Conservation (phyloP, 2,797 vertebrate species). For the Pipistrellus pygmaeus region DNA sequence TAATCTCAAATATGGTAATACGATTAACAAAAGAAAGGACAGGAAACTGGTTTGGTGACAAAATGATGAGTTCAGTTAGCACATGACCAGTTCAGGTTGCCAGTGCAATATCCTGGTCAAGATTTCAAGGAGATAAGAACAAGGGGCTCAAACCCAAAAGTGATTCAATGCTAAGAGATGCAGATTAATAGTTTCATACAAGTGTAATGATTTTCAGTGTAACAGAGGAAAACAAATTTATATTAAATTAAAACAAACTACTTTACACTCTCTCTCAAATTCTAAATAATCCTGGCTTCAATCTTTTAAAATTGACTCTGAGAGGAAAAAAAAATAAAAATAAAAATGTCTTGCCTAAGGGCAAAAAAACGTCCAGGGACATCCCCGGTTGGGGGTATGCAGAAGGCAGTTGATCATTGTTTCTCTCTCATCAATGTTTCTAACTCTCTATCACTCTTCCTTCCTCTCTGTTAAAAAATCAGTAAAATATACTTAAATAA, state of each 20-base stretch:
- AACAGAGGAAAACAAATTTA: conserved; percentile 16
- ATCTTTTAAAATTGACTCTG: conserved; percentile 10
- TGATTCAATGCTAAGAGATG: not conserved
- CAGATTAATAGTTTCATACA: not conserved
- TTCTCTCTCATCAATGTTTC: too few relatives aligned
- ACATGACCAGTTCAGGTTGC: conserved; percentile 15
- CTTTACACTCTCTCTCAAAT: conserved; percentile 52
- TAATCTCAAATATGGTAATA: conserved; percentile 15
- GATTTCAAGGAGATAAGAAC: conserved; percentile 8
- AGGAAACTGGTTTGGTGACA: conserved; percentile 58
- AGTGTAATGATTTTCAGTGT: not conserved
- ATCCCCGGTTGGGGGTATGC: too few relatives aligned
- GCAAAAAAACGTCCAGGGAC: not conserved
- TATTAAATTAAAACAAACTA: conserved; percentile 34
- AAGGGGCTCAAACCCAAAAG: conserved; percentile 6
- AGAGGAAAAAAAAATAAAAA: not conserved
- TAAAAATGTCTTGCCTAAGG: not conserved
- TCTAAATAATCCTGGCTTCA: conserved; percentile 32
- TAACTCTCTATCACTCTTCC: too few relatives aligned
- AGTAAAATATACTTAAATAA: too few relatives aligned
- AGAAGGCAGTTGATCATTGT: too few relatives aligned
- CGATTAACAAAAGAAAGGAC: conserved; percentile 35
- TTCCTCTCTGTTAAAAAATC: too few relatives aligned
- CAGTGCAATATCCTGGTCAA: not conserved
- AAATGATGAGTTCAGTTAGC: not conserved